phyloP scores from a whole-genome alignment of 2,888 invertebrate genomes.

The Hydroisotoma schaefferi region DNA sequence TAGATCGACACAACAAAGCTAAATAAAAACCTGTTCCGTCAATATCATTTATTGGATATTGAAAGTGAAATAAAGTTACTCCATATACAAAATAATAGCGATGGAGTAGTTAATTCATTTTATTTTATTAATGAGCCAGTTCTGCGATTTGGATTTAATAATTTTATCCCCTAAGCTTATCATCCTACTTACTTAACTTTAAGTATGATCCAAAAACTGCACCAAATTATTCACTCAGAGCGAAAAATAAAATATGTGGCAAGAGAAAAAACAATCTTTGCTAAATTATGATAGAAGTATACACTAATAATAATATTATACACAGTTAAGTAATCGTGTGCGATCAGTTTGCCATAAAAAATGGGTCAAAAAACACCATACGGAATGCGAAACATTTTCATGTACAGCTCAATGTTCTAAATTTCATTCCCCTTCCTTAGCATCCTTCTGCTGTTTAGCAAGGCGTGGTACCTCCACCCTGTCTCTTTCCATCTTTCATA shows the following conservation, averaged over 20 bases:
- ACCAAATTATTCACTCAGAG: no score
- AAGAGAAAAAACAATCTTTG: slow-evolving; percentile 16
- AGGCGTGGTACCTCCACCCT: slow-evolving; percentile 46
- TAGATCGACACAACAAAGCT: no score
- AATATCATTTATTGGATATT: no score
- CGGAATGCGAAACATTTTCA: slow-evolving; percentile 7
- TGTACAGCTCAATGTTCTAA: slow-evolving; percentile 11
- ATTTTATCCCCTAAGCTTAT: no score
- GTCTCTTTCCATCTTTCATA: slow-evolving; percentile 9
- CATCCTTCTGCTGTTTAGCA: slow-evolving; percentile 31
- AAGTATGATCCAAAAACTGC: no score
- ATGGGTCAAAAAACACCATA: slow-evolving; percentile 39
- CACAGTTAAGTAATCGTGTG: slow-evolving; percentile 30
- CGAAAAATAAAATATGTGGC: neutral
- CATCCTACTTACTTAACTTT: no score
- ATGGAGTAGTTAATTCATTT: no score
- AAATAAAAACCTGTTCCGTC: no score
- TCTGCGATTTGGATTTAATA: no score
- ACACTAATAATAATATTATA: slow-evolving; percentile 7
- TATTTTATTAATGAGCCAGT: no score
- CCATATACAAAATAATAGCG: no score
- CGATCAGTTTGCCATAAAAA: slow-evolving; percentile 45
- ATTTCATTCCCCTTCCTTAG: slow-evolving; percentile 21
- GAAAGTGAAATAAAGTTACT: no score
- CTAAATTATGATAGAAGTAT: slow-evolving; percentile 13